A percentile compares a stretch with the other conserved stretches of the same genome.
Conservation (phyloP, 2,888 invertebrate genomes). For the Agrypnus murinus region DNA sequence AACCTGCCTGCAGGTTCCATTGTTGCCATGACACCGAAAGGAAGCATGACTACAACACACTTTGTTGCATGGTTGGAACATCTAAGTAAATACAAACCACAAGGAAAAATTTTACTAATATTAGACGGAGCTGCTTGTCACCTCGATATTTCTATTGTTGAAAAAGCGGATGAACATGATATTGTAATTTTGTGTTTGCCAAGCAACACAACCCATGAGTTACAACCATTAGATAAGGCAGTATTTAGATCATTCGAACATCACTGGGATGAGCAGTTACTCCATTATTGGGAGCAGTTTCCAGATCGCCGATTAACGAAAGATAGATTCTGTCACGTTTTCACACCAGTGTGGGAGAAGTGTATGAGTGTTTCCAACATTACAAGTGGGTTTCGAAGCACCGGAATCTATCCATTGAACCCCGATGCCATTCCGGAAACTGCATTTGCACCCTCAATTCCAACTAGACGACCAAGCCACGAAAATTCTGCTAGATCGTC, state of each 20-base stretch:
- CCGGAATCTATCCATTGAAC: constrained; percentile 59
- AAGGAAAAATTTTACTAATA: constrained; percentile 50
- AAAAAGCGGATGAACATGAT: constrained; percentile 19
- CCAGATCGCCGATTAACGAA: constrained; percentile 59
- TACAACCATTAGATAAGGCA: constrained; percentile 62
- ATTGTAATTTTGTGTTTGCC: constrained; percentile 61
- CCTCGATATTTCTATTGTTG: constrained; percentile 21
- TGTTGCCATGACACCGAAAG: constrained; percentile 58
- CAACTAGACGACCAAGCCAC: constrained; percentile 2
- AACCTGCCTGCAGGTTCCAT: constrained; percentile 56
- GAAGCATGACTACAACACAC: constrained; percentile 57
- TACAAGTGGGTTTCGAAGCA: constrained; percentile 56
- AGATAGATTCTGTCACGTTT: constrained; percentile 59
- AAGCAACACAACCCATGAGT: constrained; percentile 62
- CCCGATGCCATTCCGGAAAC: constrained; percentile 35
- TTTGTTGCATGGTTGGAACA: constrained; percentile 23
- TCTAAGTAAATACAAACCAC: constrained; percentile 50
- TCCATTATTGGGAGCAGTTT: constrained; percentile 59
- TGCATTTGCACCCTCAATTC: constrained; percentile 4
- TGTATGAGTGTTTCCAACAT: constrained; percentile 56
- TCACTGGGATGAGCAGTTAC: constrained; percentile 63
- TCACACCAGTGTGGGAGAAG: constrained; percentile 58
- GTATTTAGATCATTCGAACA: constrained; percentile 60
- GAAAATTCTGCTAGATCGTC: constrained; percentile 11
- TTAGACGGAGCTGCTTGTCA: constrained; percentile 58